Conservation (phyloP, 2,113 vertebrate genomes). For the Entelurus aequoreus region DNA sequence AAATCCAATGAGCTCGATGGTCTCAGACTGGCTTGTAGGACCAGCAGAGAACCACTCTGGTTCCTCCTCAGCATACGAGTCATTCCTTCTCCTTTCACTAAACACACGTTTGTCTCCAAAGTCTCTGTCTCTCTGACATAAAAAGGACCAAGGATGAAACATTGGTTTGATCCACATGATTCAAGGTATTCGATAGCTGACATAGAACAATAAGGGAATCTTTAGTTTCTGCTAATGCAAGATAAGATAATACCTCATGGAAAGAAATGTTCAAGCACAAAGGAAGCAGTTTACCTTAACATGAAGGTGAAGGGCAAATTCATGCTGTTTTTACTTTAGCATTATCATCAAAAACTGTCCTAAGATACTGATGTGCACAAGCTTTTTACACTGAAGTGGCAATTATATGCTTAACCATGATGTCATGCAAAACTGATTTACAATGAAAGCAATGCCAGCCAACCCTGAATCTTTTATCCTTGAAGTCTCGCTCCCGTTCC, state of each 20-base stretch:
- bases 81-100: conserved; percentile 91
- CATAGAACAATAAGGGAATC: background rate
- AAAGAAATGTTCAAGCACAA: background rate
- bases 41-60: conserved; percentile 98
- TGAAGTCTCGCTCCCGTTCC: conserved; percentile 88
- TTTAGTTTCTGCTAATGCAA: background rate
- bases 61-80: conserved; percentile 95
- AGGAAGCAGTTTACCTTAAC: background rate
- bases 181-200: background rate
- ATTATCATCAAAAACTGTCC: too few species aligned
- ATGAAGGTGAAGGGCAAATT: background rate
- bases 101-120: conserved; percentile 93
- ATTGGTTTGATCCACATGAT: background rate
- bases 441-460: conserved; percentile 21
- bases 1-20: conserved; percentile 95
- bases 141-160: background rate
- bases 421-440: background rate
- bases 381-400: too few species aligned
- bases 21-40: conserved; percentile 97
- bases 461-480: conserved; percentile 96
- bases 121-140: conserved; percentile 76
- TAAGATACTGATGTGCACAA: too few species aligned
- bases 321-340: too few species aligned
- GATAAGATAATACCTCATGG: background rate
- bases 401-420: background rate